Conservation (phyloP, 2,797 vertebrate species). For the Huso huso region DNA sequence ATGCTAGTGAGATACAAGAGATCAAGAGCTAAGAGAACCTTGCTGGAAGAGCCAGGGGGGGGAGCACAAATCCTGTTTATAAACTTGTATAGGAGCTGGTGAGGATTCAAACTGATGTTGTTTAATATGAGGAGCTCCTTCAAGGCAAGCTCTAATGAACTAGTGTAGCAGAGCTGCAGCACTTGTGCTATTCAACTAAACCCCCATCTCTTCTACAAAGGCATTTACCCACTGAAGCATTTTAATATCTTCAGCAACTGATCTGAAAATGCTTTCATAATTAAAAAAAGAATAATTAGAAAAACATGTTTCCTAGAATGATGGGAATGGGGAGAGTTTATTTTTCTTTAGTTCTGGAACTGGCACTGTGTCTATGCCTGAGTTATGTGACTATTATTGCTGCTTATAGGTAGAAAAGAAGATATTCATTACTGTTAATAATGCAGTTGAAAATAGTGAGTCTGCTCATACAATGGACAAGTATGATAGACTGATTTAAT, state of each 20-base stretch:
- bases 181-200: background rate
- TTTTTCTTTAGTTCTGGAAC: no score
- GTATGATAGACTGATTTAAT: no score
- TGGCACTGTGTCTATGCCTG: no score
- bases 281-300: no score
- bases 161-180: background rate
- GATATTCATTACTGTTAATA: no score
- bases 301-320: no score
- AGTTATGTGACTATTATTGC: no score
- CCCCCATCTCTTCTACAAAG: background rate
- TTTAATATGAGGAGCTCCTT: background rate
- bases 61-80: background rate
- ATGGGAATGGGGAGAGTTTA: no score
- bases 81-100: background rate
- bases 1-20: background rate
- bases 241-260: background rate
- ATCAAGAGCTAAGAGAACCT: background rate
- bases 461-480: no score
- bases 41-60: background rate
- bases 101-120: background rate
- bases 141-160: background rate
- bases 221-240: background rate
- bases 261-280: no score
- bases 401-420: no score
- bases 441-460: no score